Evolutionary conservation across 1,140 invertebrate genomes (phyloP).

Genomic region (Saxidomus purpurata): DNA sequence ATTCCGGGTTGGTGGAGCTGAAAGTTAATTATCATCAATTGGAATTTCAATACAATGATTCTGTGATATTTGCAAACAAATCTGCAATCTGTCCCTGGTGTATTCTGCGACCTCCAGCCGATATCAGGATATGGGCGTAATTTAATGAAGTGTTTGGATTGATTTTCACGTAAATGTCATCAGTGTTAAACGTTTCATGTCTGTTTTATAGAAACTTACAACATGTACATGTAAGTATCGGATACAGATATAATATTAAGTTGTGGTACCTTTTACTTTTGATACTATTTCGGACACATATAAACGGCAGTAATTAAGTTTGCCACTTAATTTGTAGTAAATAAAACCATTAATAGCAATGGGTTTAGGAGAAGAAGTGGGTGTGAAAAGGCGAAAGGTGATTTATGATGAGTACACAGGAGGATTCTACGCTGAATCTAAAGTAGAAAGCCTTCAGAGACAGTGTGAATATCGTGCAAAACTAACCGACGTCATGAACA

Average conservation of each 20-base stretch:
- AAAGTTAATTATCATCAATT: constrained; percentile 31
- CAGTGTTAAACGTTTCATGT: neutral
- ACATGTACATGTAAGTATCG: too few relatives aligned
- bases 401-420: constrained; percentile 65
- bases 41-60: constrained; percentile 28
- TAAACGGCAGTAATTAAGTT: too few relatives aligned
- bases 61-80: neutral
- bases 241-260: too few relatives aligned
- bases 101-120: neutral
- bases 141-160: neutral
- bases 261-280: too few relatives aligned
- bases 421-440: constrained; percentile 62
- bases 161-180: neutral
- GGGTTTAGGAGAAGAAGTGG: constrained; percentile 49
- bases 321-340: too few relatives aligned
- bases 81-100: neutral
- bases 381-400: constrained; percentile 58
- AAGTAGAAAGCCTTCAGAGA: constrained; percentile 57
- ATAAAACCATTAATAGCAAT: too few relatives aligned
- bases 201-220: too few relatives aligned
- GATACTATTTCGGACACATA: too few relatives aligned
- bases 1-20: neutral
- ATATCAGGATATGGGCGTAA: neutral
- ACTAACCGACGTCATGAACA: constrained; percentile 64
- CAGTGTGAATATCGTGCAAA: constrained; percentile 45